Base-by-base conservation (phyloP, 2,888 invertebrate genomes). In the Cyclophora punctaria region DNA sequence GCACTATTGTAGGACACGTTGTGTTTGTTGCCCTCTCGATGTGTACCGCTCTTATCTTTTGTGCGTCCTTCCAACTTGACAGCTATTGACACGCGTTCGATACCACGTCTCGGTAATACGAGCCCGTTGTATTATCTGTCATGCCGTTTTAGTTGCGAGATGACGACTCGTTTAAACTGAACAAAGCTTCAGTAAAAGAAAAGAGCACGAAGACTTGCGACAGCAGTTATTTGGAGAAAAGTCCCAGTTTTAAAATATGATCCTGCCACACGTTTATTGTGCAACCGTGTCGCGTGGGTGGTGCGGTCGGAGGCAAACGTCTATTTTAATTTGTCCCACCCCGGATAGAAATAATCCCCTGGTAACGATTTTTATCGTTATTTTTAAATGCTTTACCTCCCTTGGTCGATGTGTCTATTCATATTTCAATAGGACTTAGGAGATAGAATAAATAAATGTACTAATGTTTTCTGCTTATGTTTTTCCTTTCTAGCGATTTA, bases 361-460 rank as follows among this genome's bases (percentile, higher is more conserved):
- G 59, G 62, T 78, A 80, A 79, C 78, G 80, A 80, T 80, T 79
- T 78, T 78, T 73, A 71, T 66, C 59, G 69, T 68, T 79, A 79
- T 78, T 79, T 79, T 70, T 72, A 76, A 73, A 71, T 63, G 55
- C 56, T 49, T 37, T 57, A 53, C 48, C 57, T 53, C 54, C 58
- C 45, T 48, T 47, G 58, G 52, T 56, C 53, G 57, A 63, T 53
- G 56, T 49, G 56, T 37, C 37, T 37, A 5, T 37, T 5, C 37
- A 20, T 20, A 20, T 20, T 20, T 20, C 20, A 20, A 20, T 20
- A 20, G 20, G 20, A 20, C 20, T 20, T 20, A 20, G 20, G 20
- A 20, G 20, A 20, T 2, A 20, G 20, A 20, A 20, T 20, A 20
- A 20, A 20, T 20, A 20, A 20, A 20, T 20, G 20, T 20, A 20